A percentile compares a stretch with the other conserved stretches of the same genome.
Conservation (phyloP, 2,797 vertebrate genomes). For the Monodelphis domestica region DNA sequence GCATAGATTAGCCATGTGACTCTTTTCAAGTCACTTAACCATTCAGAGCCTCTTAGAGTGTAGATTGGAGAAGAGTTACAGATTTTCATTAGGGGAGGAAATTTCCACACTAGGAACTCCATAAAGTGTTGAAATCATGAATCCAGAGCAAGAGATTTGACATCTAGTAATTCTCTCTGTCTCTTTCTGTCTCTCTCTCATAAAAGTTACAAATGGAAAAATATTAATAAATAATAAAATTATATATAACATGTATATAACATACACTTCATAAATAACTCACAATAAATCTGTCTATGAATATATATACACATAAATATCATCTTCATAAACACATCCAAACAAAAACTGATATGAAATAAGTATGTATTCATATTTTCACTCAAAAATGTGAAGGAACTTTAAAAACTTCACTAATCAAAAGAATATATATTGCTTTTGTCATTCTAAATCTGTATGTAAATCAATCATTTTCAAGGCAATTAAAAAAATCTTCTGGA, state of each 20-base stretch:
- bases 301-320: background rate
- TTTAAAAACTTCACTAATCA: background rate
- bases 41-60: background rate
- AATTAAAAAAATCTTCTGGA: background rate
- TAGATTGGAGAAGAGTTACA: background rate
- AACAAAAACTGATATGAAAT: background rate
- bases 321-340: background rate
- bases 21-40: background rate
- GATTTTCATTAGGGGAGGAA: background rate
- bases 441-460: background rate
- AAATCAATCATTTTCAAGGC: background rate
- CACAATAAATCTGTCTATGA: background rate
- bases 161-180: background rate
- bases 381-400: background rate
- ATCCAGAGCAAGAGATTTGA: background rate
- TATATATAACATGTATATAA: background rate
- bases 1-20: background rate
- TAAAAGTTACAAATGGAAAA: background rate
- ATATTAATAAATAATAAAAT: background rate
- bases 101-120: background rate
- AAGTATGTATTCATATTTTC: background rate
- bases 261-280: background rate
- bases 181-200: background rate
- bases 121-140: background rate
- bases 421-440: conserved; percentile 32